A percentile compares a stretch with the other conserved stretches of the same genome.
Conservation (phyloP, 2,888 invertebrate species). For the Podotricha telesiphe region DNA sequence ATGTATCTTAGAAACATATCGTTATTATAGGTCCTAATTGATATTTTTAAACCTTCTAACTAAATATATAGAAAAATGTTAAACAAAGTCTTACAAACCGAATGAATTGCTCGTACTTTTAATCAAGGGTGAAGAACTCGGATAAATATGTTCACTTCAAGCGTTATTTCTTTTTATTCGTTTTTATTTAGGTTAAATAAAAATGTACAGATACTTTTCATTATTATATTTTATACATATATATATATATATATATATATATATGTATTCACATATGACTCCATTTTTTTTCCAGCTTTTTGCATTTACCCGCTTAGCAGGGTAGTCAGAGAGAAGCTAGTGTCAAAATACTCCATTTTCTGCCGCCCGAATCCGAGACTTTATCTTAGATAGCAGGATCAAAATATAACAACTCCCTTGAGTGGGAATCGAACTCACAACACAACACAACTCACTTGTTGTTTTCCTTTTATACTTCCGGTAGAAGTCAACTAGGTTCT, state of each 20-base stretch:
- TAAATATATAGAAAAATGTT: slow-evolving; percentile 16
- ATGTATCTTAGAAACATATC: not conserved
- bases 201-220: slow-evolving; percentile 26
- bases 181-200: slow-evolving; percentile 38
- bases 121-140: slow-evolving; percentile 30
- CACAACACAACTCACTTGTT: too few species aligned
- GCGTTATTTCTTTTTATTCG: slow-evolving; percentile 40
- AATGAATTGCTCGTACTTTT: slow-evolving; percentile 40
- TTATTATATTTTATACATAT: slow-evolving; percentile 3
- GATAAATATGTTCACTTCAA: slow-evolving; percentile 36
- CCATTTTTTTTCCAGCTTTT: too few species aligned
- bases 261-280: too few species aligned
- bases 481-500: not conserved
- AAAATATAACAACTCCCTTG: too few species aligned
- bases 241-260: too few species aligned
- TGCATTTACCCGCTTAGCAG: too few species aligned
- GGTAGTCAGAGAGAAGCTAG: too few species aligned
- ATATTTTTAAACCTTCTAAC: not conserved
- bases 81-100: slow-evolving; percentile 26
- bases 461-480: too few species aligned
- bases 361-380: too few species aligned
- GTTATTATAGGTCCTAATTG: not conserved
- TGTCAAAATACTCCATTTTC: too few species aligned
- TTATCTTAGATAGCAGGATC: too few species aligned
- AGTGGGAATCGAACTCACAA: too few species aligned